phyloP scores from a whole-genome alignment of 2,888 invertebrate genomes.

The Drosophila dives region DNA sequence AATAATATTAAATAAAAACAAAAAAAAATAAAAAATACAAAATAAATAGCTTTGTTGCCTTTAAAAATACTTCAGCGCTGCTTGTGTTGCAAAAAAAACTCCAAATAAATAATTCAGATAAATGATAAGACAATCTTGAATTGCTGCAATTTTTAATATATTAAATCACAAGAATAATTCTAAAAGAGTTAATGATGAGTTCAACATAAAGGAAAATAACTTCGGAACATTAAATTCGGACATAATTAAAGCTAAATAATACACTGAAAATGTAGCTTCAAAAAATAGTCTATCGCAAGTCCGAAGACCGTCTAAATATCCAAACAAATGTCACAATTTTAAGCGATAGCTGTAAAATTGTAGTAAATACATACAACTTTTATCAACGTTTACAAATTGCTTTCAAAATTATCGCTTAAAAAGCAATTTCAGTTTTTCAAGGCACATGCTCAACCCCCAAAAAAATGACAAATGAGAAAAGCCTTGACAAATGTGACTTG shows the following conservation, averaged over 20 bases:
- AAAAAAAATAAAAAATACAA: background rate
- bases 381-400: slow-evolving; percentile 5
- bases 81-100: too few relatives aligned
- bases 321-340: background rate
- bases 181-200: background rate
- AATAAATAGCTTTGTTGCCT: background rate
- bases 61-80: background rate
- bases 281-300: background rate
- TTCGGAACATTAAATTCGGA: background rate
- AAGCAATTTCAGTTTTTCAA: slow-evolving; percentile 21
- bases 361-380: background rate
- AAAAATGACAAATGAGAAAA: background rate
- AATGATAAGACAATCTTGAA: background rate
- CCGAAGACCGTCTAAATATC: background rate
- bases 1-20: too few relatives aligned
- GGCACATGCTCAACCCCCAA: slow-evolving; percentile 22
- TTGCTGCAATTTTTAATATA: background rate
- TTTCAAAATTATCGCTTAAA: slow-evolving; percentile 10
- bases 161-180: background rate
- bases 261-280: background rate
- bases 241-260: background rate
- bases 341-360: background rate
- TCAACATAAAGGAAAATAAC: background rate
- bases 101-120: background rate
- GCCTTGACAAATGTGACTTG: slow-evolving; percentile 20